These are phyloP conservation scores for Suricata suricatta DNA, from an alignment of 2,113 vertebrate species.

Conservation along the genomic window DNA sequence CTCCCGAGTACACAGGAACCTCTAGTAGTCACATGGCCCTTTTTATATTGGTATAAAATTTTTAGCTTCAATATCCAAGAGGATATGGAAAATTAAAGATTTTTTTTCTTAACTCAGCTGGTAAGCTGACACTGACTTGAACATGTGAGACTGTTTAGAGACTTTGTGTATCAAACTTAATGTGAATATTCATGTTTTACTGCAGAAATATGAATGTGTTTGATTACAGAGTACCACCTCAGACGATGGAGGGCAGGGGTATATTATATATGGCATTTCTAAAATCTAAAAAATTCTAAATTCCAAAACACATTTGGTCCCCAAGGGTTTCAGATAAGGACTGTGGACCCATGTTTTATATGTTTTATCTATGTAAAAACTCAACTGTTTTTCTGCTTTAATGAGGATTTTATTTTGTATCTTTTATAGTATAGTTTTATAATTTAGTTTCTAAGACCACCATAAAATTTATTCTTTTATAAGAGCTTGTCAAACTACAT, in stretches of 20 bases:
- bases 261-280: not conserved
- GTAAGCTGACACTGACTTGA: conserved; percentile 13
- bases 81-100: conserved; percentile 31
- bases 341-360: not conserved
- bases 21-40: not conserved
- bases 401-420: conserved; percentile 3
- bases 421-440: conserved; percentile 21
- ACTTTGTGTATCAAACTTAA: not conserved
- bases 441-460: conserved; percentile 49
- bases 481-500: conserved; percentile 39
- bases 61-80: conserved; percentile 54
- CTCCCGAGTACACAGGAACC: not conserved
- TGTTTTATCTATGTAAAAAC: conserved; percentile 1
- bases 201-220: conserved; percentile 14
- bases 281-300: conserved; percentile 34
- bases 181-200: conserved; percentile 15
- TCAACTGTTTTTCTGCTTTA: conserved; percentile 29
- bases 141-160: not conserved
- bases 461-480: conserved; percentile 52
- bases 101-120: not conserved
- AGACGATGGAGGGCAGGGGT: not conserved
- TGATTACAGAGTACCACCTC: not conserved
- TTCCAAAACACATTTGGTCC: conserved; percentile 4
- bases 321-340: not conserved
- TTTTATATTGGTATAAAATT: not conserved